Conservation (phyloP, 2,797 vertebrate species). For the Molossus molossus region DNA sequence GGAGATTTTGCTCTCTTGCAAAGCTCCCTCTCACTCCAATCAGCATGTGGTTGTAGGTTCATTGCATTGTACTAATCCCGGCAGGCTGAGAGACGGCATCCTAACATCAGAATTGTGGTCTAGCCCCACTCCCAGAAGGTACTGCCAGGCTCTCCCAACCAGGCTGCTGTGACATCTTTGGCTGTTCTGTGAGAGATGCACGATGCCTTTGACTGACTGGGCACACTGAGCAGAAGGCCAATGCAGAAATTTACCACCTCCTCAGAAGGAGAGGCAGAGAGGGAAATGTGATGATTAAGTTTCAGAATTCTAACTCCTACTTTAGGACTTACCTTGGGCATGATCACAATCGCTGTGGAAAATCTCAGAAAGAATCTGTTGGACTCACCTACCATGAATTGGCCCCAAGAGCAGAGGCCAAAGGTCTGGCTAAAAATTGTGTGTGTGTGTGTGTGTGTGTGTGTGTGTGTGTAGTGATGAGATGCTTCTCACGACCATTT, state of each 20-base stretch:
- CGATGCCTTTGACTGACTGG: background rate
- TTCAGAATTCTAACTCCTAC: background rate
- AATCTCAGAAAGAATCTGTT: background rate
- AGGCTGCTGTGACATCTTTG: background rate
- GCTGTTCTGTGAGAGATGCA: accelerated
- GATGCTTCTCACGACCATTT: background rate
- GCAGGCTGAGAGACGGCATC: too few relatives aligned
- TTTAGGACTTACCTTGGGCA: background rate
- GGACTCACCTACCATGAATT: background rate
- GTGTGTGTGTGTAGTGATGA: background rate
- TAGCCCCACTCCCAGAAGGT: background rate
- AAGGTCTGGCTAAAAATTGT: background rate
- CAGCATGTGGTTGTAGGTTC: too few relatives aligned
- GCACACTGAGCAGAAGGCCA: accelerated
- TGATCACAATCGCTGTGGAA: accelerated
- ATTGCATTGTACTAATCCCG: too few relatives aligned
- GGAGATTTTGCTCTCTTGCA: too few relatives aligned
- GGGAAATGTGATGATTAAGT: too few relatives aligned
- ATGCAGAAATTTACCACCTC: background rate
- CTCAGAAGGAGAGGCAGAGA: background rate
- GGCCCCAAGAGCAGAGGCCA: background rate
- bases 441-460: background rate
- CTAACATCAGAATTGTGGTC: background rate
- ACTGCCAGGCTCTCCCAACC: background rate
- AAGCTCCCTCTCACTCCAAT: too few relatives aligned